phyloP scores from a whole-genome alignment of 2,113 vertebrate genomes.

The Nerophis ophidion region DNA sequence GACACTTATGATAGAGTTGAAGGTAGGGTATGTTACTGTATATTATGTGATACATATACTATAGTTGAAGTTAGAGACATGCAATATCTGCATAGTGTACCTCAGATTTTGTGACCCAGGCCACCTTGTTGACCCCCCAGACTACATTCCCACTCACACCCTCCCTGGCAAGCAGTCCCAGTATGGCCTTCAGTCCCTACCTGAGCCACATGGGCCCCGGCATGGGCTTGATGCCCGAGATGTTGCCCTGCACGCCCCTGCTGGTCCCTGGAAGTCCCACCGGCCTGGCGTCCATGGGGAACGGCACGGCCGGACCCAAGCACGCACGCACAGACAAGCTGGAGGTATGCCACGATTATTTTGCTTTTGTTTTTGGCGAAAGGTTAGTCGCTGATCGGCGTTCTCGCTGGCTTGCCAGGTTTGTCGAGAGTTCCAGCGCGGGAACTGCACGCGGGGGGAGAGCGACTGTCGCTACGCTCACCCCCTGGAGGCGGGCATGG shows the following conservation, averaged over 20 bases:
- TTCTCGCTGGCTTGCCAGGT: constrained; percentile 68
- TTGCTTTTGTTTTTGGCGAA: constrained; percentile 38
- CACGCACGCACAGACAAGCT: constrained; percentile 92
- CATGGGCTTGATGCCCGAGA: constrained; percentile 91
- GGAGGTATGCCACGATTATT: constrained; percentile 78
- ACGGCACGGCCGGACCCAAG: constrained; percentile 82
- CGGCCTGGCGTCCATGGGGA: constrained; percentile 75
- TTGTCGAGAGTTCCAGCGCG: constrained; percentile 95
- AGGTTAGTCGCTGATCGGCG: constrained; percentile 29
- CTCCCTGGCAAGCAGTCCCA: constrained; percentile 81
- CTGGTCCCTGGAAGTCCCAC: constrained; percentile 89
- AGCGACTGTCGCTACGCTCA: constrained; percentile 97
- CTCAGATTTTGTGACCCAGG: no score
- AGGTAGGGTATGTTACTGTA: no score
- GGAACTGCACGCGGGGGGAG: constrained; percentile 97
- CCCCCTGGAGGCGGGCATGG: constrained; percentile 90
- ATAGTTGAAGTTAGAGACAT: no score
- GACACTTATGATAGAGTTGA: no score
- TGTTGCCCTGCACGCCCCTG: constrained; percentile 86
- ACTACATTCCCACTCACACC: constrained; percentile 86
- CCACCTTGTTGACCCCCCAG: constrained; percentile 53
- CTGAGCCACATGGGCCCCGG: constrained; percentile 87
- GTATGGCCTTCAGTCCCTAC: constrained; percentile 93
- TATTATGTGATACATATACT: no score
- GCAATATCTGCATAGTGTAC: no score